These are phyloP conservation scores for Uria lomvia DNA, from an alignment of 2,113 vertebrate species.

Conservation along the genomic window DNA sequence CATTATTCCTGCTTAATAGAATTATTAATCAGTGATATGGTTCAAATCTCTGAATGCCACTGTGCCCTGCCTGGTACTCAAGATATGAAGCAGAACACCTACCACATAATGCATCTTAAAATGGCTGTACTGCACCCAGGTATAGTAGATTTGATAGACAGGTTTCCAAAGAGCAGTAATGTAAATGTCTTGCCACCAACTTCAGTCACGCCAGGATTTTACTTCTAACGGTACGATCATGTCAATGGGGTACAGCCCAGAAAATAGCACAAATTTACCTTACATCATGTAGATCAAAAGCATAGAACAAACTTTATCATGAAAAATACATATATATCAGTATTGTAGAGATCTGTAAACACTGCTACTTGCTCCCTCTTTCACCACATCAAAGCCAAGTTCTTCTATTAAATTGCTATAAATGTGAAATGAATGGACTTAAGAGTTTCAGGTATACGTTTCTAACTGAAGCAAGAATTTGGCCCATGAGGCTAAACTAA, in stretches of 20 bases:
- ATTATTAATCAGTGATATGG: background rate
- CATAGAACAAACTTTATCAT: background rate
- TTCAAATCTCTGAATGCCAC: background rate
- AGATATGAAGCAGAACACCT: background rate
- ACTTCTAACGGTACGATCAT: background rate
- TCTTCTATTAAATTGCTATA: background rate
- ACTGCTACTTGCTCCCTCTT: background rate
- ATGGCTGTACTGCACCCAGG: background rate
- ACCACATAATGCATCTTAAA: background rate
- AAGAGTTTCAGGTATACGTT: background rate
- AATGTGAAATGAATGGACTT: background rate
- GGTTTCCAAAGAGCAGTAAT: background rate
- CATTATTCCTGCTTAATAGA: background rate
- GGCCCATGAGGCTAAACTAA: background rate
- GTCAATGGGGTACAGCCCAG: background rate
- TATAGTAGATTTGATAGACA: background rate
- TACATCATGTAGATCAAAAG: background rate
- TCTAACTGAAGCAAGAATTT: background rate
- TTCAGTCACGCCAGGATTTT: background rate
- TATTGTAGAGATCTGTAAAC: background rate
- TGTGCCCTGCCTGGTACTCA: background rate
- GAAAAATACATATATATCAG: background rate
- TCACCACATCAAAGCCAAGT: background rate
- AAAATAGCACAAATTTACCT: background rate
- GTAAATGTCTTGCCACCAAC: background rate